A percentile compares a stretch with the other conserved stretches of the same genome.
Conservation (phyloP, 2,113 vertebrate species). For the Zapus hudsonius region DNA sequence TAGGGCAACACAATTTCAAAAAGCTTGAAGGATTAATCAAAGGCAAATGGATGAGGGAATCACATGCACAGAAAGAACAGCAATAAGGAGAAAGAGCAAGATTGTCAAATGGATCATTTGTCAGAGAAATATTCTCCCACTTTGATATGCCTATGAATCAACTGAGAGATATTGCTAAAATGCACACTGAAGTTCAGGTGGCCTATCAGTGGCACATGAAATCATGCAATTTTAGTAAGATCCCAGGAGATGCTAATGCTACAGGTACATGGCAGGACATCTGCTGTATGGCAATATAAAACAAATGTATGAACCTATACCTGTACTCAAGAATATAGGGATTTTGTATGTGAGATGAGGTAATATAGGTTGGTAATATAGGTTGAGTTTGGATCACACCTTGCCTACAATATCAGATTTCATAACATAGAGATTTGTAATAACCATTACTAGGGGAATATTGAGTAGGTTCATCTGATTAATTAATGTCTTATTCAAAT, state of each 20-base stretch:
- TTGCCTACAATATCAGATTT: neutral
- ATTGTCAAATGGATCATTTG: neutral
- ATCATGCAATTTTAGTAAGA: slow-evolving; percentile 8
- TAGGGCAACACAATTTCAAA: slow-evolving; percentile 17
- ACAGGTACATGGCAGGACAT: neutral
- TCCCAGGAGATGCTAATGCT: neutral
- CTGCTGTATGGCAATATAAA: neutral
- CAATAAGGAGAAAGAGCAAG: neutral
- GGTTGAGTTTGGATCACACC: neutral
- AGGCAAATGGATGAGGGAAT: neutral
- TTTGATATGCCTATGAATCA: neutral
- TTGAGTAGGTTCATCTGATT: neutral
- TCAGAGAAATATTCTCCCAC: neutral
- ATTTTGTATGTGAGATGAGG: neutral
- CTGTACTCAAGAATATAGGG: neutral
- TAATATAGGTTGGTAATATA: slow-evolving; percentile 16
- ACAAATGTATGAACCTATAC: neutral
- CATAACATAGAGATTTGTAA: neutral
- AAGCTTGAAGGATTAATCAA: slow-evolving; percentile 22
- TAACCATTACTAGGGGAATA: neutral
- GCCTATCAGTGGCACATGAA: neutral
- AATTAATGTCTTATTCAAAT: neutral
- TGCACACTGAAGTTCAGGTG: neutral
- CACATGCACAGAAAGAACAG: neutral
- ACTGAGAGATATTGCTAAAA: neutral